Evolutionary conservation across 1,140 invertebrate species (phyloP), one percentile per base, ranked within the genome.

Genomic region (Macrostomum lignano): DNA sequence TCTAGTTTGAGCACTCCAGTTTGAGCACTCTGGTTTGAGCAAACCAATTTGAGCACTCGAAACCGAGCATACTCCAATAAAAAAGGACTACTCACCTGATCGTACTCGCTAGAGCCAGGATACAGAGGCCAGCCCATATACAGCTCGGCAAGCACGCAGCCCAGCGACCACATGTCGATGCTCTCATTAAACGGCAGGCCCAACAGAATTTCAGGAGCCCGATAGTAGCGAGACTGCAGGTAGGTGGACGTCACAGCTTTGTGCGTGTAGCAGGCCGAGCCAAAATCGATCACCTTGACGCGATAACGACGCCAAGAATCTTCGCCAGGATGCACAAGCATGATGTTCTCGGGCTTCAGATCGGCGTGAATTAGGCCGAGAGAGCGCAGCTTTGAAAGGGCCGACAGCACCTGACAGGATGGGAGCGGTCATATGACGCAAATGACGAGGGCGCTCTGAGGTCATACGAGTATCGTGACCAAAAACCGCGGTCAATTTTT

Each of bases 91-190:
- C 41, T 29, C 38, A 59, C 55, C 61, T 98, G 91, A 62, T 99
- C 91, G 58, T 94, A 99, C 61, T 99, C 91, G 1, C 86, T 94
- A 17, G 82, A 88, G 31, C 91, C 91, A 1, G 91, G 91, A 62
- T 98, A 99, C 2, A 98, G 64, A 13, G 91, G 91, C 91, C 91
- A 99, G 36, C 91, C 91, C 11, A 98, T 66, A 61, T 96, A 98
- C 31, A 98, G 64, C 56, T 98, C 91, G 2, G 91, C 91, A 14
- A 96, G 88, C 33, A 98, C 91, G 62, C 91, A 98, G 15, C 91
- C 91, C 35, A 98, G 63, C 0, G 86, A 94, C 91, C 91, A 98
- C 86, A 98, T 98, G 58, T 98, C 91, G 44, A 98, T 98, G 3
- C 86, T 81, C 61, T 98, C 91, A 64, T 82, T 91, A 62, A 96